These are phyloP conservation scores for Yponomeuta cagnagella DNA, from an alignment of 2,888 invertebrate species.

Conservation along the genomic window DNA sequence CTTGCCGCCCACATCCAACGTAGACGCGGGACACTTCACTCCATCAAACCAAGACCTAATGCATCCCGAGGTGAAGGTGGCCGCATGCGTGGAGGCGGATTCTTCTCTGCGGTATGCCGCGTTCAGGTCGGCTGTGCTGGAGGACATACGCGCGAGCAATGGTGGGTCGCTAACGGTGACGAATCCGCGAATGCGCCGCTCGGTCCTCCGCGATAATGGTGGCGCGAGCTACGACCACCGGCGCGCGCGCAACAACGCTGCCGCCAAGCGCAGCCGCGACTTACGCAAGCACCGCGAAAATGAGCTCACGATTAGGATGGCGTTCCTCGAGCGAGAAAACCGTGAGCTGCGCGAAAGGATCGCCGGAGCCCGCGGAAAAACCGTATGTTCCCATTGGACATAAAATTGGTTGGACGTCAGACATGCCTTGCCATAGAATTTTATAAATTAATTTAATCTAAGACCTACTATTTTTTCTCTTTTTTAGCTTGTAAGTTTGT, in stretches of 20 bases:
- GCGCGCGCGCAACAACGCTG: slow-evolving; percentile 93
- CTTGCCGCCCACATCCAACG: neutral
- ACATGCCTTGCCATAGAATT: no score
- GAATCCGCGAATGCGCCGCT: slow-evolving; percentile 82
- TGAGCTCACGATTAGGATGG: slow-evolving; percentile 8
- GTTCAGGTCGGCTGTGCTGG: neutral
- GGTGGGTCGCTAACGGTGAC: neutral
- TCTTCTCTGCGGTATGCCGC: neutral
- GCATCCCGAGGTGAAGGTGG: neutral
- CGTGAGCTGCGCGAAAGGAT: neutral
- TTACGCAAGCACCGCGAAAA: slow-evolving; percentile 89
- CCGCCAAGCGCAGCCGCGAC: slow-evolving; percentile 95
- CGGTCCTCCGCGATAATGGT: slow-evolving; percentile 40
- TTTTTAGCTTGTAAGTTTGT: no score
- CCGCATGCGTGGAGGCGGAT: neutral
- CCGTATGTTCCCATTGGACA: no score
- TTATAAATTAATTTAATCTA: no score
- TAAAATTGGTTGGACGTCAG: no score
- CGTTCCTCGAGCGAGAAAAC: slow-evolving; percentile 4
- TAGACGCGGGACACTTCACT: neutral
- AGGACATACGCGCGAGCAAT: neutral
- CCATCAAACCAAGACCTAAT: neutral
- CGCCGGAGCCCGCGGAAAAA: neutral
- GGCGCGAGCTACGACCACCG: slow-evolving; percentile 85
- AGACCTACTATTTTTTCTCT: no score